Conservation (phyloP, 1,140 invertebrate genomes). For the Drosophila azteca region DNA sequence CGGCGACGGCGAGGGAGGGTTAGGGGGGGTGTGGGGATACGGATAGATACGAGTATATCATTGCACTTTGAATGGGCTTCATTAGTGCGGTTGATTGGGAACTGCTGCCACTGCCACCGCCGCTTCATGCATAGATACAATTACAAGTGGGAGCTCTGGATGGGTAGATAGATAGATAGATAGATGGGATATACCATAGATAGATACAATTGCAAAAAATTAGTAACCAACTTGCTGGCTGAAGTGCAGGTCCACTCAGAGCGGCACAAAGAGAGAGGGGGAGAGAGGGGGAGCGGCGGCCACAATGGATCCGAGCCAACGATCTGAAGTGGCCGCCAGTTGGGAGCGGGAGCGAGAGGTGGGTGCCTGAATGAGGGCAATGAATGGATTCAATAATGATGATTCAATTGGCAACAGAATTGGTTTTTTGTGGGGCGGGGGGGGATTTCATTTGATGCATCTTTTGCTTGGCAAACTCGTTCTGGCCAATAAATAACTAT, state of each 20-base stretch:
- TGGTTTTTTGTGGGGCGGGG: too few relatives aligned
- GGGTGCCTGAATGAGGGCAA: constrained; percentile 35
- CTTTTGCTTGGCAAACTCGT: too few relatives aligned
- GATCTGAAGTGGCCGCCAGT: constrained; percentile 41
- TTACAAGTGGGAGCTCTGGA: constrained; percentile 9
- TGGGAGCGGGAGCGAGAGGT: constrained; percentile 1
- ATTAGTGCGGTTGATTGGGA: constrained; percentile 80
- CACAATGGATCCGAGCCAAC: constrained; percentile 8
- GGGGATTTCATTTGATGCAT: not conserved
- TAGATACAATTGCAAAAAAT: constrained; percentile 61
- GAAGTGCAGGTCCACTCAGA: constrained; percentile 48
- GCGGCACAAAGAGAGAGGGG: too few relatives aligned
- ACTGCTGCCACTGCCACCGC: constrained; percentile 23
- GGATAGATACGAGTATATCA: constrained; percentile 50
- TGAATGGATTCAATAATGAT: constrained; percentile 42
- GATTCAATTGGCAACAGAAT: constrained; percentile 14
- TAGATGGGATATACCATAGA: constrained; percentile 13
- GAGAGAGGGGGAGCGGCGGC: constrained; percentile 11
- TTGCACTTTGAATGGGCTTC: constrained; percentile 78
- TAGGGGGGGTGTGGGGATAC: not conserved
- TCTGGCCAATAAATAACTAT: not conserved
- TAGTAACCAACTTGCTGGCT: constrained; percentile 59
- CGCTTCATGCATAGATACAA: constrained; percentile 20
- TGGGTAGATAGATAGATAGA: constrained; percentile 18
- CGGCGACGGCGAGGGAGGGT: too few relatives aligned